Base-by-base conservation (phyloP, 2,113 vertebrate genomes). In the Sinosuthora webbiana region DNA sequence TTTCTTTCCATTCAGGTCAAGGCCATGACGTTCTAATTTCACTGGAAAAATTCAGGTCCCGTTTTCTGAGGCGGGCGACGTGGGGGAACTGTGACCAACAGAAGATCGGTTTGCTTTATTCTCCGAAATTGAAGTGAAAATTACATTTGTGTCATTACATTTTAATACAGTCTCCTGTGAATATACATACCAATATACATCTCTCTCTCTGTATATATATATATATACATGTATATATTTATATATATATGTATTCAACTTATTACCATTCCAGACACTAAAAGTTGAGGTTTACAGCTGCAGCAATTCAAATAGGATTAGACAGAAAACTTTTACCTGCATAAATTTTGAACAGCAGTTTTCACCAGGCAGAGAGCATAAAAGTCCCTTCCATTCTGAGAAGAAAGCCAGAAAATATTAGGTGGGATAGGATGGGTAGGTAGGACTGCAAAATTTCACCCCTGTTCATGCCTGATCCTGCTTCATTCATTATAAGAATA, bases 1-100 rank as follows among this genome's bases (percentile, higher is more conserved):
- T 90, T 91, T 92, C 6, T 65, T 97, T 95, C 94, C 65, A 83
- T 92, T 97, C 88, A 93, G 84, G 94, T 95, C 49, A 94, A 97
- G 77, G 42, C 84, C 75, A 82, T 71, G 44, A 95, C 83, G 90
- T 95, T 92, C 75, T 93, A 95, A 96, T 94, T 95, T 95, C 90
- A 95, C 92, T 94, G 92, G 85, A 95, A 97, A 55, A 94, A 94
- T 84, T 95, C 59, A 71, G 73, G 82, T 94, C 52, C 91, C 87
- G 67, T 76, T 94, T 81, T 95, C 24, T 80, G 83, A 97, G 78
- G 57, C 89, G 97, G 90, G 62, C 16, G 52, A 17, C 8, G 31
- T 44, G 28, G 47, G 37, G 86, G 60, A 90, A 81, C 44, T 18
- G 42, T 31, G 80, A 87, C 75, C 19, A 1, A 93, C 15, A 20